phyloP scores from a whole-genome alignment of 2,113 vertebrate species.

The Columba janthina region DNA sequence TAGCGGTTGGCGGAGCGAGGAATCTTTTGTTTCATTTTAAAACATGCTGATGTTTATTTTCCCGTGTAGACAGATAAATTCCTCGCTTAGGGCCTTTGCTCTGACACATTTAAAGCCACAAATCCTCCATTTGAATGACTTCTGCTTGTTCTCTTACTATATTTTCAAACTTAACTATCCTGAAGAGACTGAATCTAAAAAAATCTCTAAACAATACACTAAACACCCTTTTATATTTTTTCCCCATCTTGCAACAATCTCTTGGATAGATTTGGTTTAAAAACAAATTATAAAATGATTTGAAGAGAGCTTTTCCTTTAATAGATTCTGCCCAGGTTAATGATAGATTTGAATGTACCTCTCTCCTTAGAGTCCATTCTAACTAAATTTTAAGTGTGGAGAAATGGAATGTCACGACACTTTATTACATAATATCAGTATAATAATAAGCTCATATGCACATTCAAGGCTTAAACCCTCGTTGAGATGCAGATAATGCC shows the following conservation, averaged over 20 bases:
- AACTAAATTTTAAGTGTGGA: background rate
- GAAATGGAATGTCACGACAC: background rate
- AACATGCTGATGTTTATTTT: slow-evolving; percentile 7
- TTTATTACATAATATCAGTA: background rate
- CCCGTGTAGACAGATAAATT: background rate
- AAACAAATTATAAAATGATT: background rate
- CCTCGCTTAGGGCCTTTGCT: background rate
- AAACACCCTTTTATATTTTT: background rate
- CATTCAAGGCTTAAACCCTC: background rate
- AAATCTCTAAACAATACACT: background rate
- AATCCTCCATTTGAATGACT: background rate
- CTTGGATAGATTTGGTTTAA: background rate
- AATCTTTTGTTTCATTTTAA: background rate
- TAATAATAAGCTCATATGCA: background rate
- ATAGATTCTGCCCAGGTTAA: background rate
- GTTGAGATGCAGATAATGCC: background rate
- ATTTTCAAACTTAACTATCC: background rate
- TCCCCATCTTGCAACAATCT: background rate
- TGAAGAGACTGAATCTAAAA: background rate
- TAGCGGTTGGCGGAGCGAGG: background rate
- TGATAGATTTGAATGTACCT: background rate
- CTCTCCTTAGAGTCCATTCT: background rate
- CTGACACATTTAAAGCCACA: background rate
- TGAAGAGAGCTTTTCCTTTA: background rate
- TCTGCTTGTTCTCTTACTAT: background rate